Base-by-base conservation (phyloP, 2,888 invertebrate species). In the Cryptosula pallasiana region DNA sequence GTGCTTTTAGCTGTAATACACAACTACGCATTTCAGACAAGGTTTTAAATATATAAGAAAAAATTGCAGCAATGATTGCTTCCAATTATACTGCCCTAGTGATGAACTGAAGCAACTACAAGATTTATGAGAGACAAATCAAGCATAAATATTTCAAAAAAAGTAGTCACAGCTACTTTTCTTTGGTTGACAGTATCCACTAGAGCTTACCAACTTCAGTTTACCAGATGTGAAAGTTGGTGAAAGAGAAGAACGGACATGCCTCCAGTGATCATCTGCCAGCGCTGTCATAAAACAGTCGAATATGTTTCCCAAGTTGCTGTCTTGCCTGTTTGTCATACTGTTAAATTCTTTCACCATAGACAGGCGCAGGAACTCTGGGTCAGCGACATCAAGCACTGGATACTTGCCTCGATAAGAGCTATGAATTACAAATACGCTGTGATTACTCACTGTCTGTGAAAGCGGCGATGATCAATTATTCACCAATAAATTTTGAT, bases 261-360 rank as follows among this genome's bases (percentile, higher is more conserved):
- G 69, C 23, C 69, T 32, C 69, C 69, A 69, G 69, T 69, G 69
- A 29, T 69, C 69, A 35, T 29, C 69, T 13, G 35, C n/a, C 57
- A 57, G n/a, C 13, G 57, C 5, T 5, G 57, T 57, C 20, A 57
- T 5, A n/a, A 35, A 35, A 16, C 32, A n/a, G 69, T 69, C 57
- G 5, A 57, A 23, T 5, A 5, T 5, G n/a, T 57, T 45, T 5
- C 45, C 57, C 13, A 5, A 5, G n/a, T 5, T n/a, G 5, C 3
- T 23, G n/a, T 35, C n/a, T 29, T 3, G 5, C 20, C 69, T 32
- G 32, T 69, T 29, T 5, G 23, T 5, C 32, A 69, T 35, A 29
- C 32, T 69, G 32, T 5, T 69, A 29, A 69, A 69, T 3, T 29
- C 32, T 25, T 69, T 69, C n/a, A 69, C 35, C 35, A 35, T 69